Percentiles rank a stretch among this genome's conserved stretches.
Evolutionary conservation across 2,888 invertebrate genomes (phyloP).

Genomic region (Uropetala carovei): DNA sequence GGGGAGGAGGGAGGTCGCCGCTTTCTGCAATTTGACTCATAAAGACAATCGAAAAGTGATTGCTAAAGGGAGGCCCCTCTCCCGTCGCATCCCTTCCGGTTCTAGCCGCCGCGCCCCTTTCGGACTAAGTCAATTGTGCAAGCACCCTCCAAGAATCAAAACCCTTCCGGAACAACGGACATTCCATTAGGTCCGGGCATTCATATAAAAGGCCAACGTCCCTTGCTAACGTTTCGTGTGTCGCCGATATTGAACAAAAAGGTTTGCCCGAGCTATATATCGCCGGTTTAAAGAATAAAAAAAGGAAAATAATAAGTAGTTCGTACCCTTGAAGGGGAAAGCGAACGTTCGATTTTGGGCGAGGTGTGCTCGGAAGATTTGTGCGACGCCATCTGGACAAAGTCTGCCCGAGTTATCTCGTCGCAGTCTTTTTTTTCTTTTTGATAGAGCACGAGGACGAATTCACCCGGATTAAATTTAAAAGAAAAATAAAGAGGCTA

Average conservation of each 20-base stretch:
- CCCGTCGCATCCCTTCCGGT: not conserved
- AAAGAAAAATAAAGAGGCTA: too few species aligned
- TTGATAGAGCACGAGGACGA: too few species aligned
- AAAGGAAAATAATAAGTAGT: too few species aligned
- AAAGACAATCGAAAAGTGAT: conserved; percentile 10
- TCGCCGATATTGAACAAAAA: not conserved
- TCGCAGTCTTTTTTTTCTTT: too few species aligned
- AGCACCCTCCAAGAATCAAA: not conserved
- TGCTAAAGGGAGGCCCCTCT: not conserved
- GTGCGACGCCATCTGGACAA: too few species aligned
- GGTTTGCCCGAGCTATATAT: not conserved
- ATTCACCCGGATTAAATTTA: too few species aligned
- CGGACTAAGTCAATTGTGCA: conserved; percentile 22
- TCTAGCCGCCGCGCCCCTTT: not conserved
- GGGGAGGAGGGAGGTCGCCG: not conserved
- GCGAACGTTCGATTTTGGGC: too few species aligned
- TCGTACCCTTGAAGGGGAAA: too few species aligned
- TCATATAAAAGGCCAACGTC: not conserved
- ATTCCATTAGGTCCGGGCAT: not conserved
- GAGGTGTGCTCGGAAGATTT: too few species aligned
- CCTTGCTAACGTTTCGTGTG: not conserved
- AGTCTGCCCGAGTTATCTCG: too few species aligned
- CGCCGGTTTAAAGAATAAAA: too few species aligned
- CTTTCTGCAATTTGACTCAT: conserved; percentile 17
- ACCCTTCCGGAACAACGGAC: not conserved